phyloP scores from a whole-genome alignment of 2,888 invertebrate species.

The Rhamphomyia laevipes region DNA sequence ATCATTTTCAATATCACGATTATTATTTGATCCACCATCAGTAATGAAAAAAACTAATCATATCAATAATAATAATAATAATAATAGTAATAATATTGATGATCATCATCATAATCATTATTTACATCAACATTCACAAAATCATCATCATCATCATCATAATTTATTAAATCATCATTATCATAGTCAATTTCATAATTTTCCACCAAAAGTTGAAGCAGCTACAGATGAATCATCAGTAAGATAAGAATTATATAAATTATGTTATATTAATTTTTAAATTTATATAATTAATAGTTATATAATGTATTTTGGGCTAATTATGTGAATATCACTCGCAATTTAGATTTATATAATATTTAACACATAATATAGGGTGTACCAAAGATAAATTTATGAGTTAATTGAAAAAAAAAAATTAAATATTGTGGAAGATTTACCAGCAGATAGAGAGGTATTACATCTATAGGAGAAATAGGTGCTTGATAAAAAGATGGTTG shows the following conservation, averaged over 20 bases:
- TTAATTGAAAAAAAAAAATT: too few species aligned
- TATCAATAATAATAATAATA: not conserved
- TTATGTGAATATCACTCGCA: too few species aligned
- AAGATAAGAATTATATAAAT: not conserved
- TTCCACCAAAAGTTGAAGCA: not conserved
- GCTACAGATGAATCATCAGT: not conserved
- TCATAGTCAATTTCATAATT: not conserved
- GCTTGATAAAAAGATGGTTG: too few species aligned
- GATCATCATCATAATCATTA: not conserved
- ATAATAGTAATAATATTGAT: not conserved
- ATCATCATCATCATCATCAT: not conserved
- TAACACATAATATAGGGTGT: too few species aligned
- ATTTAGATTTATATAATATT: too few species aligned
- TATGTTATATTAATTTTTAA: not conserved
- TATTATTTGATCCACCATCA: conserved; percentile 31
- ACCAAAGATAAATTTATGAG: too few species aligned
- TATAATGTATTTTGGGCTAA: not conserved
- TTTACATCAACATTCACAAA: not conserved
- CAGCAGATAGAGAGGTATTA: too few species aligned
- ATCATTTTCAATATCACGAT: conserved; percentile 35
- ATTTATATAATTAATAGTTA: not conserved
- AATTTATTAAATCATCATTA: not conserved
- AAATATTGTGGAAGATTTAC: too few species aligned
- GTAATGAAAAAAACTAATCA: not conserved
- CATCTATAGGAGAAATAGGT: too few species aligned